phyloP scores from a whole-genome alignment of 2,797 vertebrate genomes.

The Clamator glandarius region DNA sequence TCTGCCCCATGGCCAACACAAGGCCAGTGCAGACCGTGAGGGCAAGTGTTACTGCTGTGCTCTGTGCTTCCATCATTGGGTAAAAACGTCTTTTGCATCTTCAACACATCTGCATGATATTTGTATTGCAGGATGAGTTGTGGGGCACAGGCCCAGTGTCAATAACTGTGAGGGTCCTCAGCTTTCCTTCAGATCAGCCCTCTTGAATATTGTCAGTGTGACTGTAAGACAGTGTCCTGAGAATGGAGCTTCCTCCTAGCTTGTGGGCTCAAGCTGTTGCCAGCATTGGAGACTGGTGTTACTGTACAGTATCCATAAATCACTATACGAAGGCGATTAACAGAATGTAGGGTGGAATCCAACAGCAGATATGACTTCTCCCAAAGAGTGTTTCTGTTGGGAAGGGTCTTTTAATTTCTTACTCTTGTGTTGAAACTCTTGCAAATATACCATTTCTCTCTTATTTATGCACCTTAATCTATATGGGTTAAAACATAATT shows the following conservation, averaged over 20 bases:
- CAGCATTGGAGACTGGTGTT: background rate
- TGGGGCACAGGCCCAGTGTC: background rate
- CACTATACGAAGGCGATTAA: background rate
- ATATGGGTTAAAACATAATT: background rate
- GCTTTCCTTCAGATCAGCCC: background rate
- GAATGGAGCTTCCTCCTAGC: background rate
- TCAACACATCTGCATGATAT: fast-evolving
- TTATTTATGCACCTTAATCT: background rate
- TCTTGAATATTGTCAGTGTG: background rate
- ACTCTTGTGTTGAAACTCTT: background rate
- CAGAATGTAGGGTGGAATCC: fast-evolving
- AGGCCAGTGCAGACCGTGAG: background rate
- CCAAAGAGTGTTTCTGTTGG: background rate
- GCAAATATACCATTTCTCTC: background rate
- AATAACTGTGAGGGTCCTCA: fast-evolving
- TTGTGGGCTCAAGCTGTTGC: background rate
- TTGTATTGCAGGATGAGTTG: background rate
- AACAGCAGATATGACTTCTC: background rate
- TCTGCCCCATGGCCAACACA: background rate
- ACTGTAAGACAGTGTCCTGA: fast-evolving
- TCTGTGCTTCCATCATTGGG: fast-evolving
- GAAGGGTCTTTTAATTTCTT: background rate
- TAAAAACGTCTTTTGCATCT: background rate
- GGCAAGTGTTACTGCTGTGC: fast-evolving
- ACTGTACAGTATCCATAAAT: too few species aligned